phyloP scores from a whole-genome alignment of 2,888 invertebrate species.

The Drosophila sordidula region DNA sequence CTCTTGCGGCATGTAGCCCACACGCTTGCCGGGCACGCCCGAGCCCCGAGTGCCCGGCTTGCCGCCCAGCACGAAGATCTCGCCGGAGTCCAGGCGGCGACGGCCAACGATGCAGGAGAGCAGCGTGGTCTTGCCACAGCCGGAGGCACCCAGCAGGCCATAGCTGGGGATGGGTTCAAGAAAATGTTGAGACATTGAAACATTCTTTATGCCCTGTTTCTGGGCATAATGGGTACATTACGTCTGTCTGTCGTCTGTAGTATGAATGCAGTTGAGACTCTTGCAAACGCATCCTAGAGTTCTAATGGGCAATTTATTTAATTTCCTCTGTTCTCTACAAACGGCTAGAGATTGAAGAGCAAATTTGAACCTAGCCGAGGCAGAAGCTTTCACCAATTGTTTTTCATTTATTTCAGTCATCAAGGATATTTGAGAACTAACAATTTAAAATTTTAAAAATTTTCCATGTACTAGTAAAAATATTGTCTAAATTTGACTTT shows the following conservation, averaged over 20 bases:
- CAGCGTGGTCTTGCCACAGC: conserved; percentile 98
- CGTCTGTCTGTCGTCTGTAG: background rate
- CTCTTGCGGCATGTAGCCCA: conserved; percentile 99
- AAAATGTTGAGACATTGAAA: background rate
- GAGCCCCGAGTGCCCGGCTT: conserved; percentile 95
- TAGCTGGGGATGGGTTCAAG: conserved; percentile 88
- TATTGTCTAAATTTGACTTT: background rate
- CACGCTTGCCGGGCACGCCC: conserved; percentile 95
- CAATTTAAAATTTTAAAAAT: too few relatives aligned
- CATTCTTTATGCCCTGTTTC: background rate
- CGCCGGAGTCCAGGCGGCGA: conserved; percentile 93
- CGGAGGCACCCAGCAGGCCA: conserved; percentile 96
- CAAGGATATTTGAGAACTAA: too few relatives aligned
- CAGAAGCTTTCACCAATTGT: too few relatives aligned
- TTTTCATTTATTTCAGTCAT: too few relatives aligned
- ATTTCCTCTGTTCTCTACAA: too few relatives aligned
- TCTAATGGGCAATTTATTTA: too few relatives aligned
- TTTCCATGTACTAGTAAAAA: too few relatives aligned
- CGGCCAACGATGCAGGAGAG: conserved; percentile 96
- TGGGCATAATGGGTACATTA: background rate
- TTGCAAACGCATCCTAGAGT: too few relatives aligned
- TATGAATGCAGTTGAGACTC: too few relatives aligned
- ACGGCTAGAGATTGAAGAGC: too few relatives aligned
- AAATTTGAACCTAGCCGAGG: too few relatives aligned
- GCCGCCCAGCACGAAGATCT: conserved; percentile 95